phyloP scores from a whole-genome alignment of 2,888 invertebrate genomes.

The Caenorhabditis virilis region DNA sequence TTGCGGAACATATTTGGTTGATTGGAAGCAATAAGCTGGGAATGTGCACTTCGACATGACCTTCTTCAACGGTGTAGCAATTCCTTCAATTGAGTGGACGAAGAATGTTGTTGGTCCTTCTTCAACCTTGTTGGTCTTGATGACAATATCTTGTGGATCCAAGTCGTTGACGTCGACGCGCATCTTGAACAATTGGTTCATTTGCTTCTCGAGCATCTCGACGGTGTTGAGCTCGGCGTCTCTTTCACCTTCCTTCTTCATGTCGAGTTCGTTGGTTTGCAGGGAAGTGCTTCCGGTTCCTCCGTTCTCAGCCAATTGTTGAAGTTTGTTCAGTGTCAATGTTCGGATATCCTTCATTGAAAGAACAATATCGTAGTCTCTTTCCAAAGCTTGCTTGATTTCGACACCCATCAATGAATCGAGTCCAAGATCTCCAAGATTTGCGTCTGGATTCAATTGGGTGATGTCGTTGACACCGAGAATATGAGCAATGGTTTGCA shows the following conservation, averaged over 20 bases:
- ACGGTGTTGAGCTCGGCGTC: slow-evolving; percentile 64
- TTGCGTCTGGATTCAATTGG: slow-evolving; percentile 79
- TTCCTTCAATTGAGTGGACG: slow-evolving; percentile 87
- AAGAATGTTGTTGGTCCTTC: slow-evolving; percentile 70
- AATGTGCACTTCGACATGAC: slow-evolving; percentile 77
- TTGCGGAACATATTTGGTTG: slow-evolving; percentile 64
- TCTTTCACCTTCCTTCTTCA: slow-evolving; percentile 65
- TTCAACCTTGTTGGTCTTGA: slow-evolving; percentile 63
- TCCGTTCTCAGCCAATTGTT: slow-evolving; percentile 71
- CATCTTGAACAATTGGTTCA: slow-evolving; percentile 69
- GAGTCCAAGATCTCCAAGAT: slow-evolving; percentile 92
- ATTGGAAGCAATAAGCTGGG: slow-evolving; percentile 68
- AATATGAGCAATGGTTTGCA: slow-evolving; percentile 68
- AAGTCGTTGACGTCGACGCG: slow-evolving; percentile 72
- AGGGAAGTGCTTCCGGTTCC: slow-evolving; percentile 57
- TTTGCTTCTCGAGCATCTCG: slow-evolving; percentile 66
- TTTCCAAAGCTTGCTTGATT: slow-evolving; percentile 78
- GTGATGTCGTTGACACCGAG: slow-evolving; percentile 83
- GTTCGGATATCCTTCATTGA: slow-evolving; percentile 77
- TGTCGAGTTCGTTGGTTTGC: slow-evolving; percentile 60
- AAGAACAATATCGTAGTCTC: slow-evolving; percentile 82
- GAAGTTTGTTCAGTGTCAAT: slow-evolving; percentile 80
- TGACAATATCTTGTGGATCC: slow-evolving; percentile 67
- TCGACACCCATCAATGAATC: slow-evolving; percentile 99
- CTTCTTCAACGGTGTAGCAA: slow-evolving; percentile 65